Base-by-base conservation (phyloP, 2,113 vertebrate species). In the Istiophorus platypterus region DNA sequence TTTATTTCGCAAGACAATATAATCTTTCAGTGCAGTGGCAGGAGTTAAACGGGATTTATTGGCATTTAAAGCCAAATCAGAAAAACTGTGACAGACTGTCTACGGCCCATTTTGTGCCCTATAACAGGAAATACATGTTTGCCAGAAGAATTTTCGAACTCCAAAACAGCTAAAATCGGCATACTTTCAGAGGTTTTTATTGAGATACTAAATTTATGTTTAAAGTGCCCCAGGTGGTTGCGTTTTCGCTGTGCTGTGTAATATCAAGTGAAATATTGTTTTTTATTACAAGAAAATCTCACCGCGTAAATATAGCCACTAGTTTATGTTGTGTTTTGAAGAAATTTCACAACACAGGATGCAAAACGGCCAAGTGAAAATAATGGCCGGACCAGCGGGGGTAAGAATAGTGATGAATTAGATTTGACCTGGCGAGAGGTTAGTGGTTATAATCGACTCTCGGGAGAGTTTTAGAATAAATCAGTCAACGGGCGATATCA, bases 171-270 rank as follows among this genome's bases (percentile, higher is more conserved):
- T 76, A 64, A 78, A 89, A 72, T 56, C 80, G 34, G 39, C 9
- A 2, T 81, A 72, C 78, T 78, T 75, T 54, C n/a, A 82, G 18
- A 49, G 22, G 26, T 52, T 66, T 87, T 80, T 76, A 82, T 66
- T 66, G 67, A 85, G 72, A 29, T 76, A n/a, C 69, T 59, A 51
- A 68, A 29, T 87, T 79, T 76, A 52, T 71, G 37, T 56, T 0
- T 27, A 57, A 78, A 85, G 77, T n/a, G 56, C 42, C 76, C 42
- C 69, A 68, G 24, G 67, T 34, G 57, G 20, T 54, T 4, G 6
- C 75, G 47, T 64, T 78, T 72, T 77, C 78, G 69, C 77, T 69
- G 29, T 7, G 77, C 34, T 57, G 29, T 69, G 61, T 73, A 84
- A 65, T 75, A 87, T 80, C 13, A 39, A 22, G 41, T 72, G 31